phyloP scores from a whole-genome alignment of 2,888 invertebrate species.

The Leptinotarsa rubiginosa region DNA sequence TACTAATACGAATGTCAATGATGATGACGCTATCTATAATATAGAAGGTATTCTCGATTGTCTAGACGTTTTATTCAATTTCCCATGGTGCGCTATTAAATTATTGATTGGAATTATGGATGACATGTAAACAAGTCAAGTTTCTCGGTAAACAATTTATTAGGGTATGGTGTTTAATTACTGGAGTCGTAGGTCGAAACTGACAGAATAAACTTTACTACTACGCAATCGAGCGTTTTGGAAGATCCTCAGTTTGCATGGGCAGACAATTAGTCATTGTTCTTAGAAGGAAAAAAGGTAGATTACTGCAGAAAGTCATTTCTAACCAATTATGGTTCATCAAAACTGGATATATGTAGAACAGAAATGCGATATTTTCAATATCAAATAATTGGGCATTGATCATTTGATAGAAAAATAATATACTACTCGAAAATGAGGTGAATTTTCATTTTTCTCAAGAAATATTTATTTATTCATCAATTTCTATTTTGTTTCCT shows the following conservation, averaged over 20 bases:
- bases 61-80: not conserved
- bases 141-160: slow-evolving; percentile 24
- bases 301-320: not conserved
- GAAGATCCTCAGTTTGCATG: not conserved
- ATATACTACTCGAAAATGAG: too few species aligned
- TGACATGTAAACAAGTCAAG: not conserved
- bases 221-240: slow-evolving; percentile 5
- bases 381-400: not conserved
- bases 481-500: too few species aligned
- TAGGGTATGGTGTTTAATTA: slow-evolving; percentile 25
- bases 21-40: not conserved
- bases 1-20: too few species aligned
- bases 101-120: slow-evolving; percentile 14
- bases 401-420: too few species aligned
- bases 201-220: not conserved
- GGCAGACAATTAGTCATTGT: slow-evolving; percentile 20
- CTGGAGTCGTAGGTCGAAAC: slow-evolving; percentile 5
- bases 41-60: not conserved
- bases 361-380: not conserved
- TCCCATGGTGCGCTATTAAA: not conserved
- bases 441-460: too few species aligned
- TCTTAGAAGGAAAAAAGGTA: slow-evolving; percentile 6
- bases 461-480: too few species aligned
- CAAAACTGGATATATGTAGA: not conserved
- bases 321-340: not conserved